phyloP scores from a whole-genome alignment of 2,797 vertebrate species.

The Acipenser ruthenus region DNA sequence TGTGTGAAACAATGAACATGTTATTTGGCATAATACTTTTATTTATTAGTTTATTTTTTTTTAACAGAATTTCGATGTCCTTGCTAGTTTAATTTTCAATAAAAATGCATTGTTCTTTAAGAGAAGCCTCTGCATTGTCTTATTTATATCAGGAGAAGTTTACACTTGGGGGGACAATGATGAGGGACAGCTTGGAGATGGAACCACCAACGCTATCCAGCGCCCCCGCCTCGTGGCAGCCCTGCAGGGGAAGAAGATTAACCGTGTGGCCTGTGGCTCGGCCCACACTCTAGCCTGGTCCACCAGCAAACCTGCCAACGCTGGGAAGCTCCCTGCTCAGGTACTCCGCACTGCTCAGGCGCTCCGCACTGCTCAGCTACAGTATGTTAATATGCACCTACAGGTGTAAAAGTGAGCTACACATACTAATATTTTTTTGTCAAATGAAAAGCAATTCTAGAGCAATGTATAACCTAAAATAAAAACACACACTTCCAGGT shows the following conservation, averaged over 20 bases:
- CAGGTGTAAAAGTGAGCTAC: too few species aligned
- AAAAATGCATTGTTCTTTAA: too few species aligned
- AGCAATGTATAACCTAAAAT: too few species aligned
- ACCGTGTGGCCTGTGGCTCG: conserved; percentile 93
- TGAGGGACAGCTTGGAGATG: conserved; percentile 94
- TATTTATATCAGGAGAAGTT: conserved; percentile 75
- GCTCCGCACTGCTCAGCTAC: too few species aligned
- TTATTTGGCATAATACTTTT: too few species aligned
- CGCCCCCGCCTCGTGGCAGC: conserved; percentile 91
- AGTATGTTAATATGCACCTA: too few species aligned
- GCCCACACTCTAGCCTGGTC: conserved; percentile 97
- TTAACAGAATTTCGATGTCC: too few species aligned
- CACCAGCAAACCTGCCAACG: conserved; percentile 95
- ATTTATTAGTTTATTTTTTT: too few species aligned
- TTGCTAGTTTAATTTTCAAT: too few species aligned
- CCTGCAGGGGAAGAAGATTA: conserved; percentile 96
- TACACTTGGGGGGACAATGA: conserved; percentile 98
- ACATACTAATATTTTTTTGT: too few species aligned
- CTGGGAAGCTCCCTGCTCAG: conserved; percentile 91
- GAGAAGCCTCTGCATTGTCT: conserved; percentile 19
- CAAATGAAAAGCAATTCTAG: too few species aligned
- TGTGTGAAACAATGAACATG: too few species aligned
- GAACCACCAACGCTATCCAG: conserved; percentile 96
- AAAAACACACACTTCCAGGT: conserved; percentile 56
- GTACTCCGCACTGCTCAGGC: conserved; percentile 41